These are phyloP conservation scores for Proterorhinus semilunaris DNA, from an alignment of 2,113 vertebrate species.

Conservation along the genomic window DNA sequence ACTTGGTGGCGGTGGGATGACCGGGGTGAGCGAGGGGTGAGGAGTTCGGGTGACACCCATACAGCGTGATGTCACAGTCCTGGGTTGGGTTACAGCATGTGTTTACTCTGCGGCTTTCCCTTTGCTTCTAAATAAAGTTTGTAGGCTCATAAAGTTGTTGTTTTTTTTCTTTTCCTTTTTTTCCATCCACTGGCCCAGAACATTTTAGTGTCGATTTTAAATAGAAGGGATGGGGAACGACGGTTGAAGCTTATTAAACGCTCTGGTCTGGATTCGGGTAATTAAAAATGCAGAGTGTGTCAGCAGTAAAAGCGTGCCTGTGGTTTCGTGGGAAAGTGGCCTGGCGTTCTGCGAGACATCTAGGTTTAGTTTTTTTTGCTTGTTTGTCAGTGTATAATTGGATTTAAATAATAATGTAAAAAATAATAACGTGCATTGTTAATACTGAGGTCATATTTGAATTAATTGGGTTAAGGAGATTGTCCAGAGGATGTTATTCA, in stretches of 20 bases:
- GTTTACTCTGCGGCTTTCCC: constrained; percentile 59
- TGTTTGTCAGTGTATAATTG: no score
- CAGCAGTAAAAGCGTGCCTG: constrained; percentile 20
- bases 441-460: no score
- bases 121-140: constrained; percentile 55
- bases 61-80: constrained; percentile 56
- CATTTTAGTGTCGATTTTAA: constrained; percentile 23
- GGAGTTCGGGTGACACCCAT: constrained; percentile 56
- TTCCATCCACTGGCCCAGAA: constrained; percentile 19
- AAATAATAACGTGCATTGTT: no score
- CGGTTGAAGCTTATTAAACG: constrained; percentile 22
- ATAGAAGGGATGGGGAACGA: constrained; percentile 35
- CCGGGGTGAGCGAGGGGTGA: constrained; percentile 59
- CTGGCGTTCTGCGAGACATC: not conserved
- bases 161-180: constrained; percentile 58
- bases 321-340: constrained; percentile 24
- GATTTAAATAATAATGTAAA: no score
- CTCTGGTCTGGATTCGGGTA: constrained; percentile 24
- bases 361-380: no score
- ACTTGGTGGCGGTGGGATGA: constrained; percentile 43
- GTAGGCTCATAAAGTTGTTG: constrained; percentile 47
- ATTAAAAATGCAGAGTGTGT: constrained; percentile 12
- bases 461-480: no score
- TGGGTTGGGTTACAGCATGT: constrained; percentile 49
- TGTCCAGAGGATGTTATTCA: no score